Percentiles rank a stretch among this genome's conserved stretches.
Evolutionary conservation across 2,113 vertebrate genomes (phyloP).

Genomic region (Poicephalus meyeri): DNA sequence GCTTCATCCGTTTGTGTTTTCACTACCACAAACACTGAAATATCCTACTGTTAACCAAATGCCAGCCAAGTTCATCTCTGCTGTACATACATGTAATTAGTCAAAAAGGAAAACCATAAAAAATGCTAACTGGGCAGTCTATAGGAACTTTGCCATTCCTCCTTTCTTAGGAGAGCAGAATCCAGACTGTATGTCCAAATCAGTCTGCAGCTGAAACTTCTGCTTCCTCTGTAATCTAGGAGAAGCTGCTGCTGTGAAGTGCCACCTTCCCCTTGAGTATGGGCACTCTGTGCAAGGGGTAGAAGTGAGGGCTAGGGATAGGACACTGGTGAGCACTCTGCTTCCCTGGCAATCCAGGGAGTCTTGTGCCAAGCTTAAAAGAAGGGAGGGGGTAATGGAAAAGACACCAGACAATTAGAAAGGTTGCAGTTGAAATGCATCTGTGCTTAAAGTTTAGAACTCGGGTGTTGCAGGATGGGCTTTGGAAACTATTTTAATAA

Average conservation of each 20-base stretch:
- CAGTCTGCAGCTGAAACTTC: background rate
- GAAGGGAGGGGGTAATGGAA: background rate
- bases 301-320: background rate
- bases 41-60: background rate
- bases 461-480: background rate
- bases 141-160: background rate
- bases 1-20: background rate
- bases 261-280: background rate
- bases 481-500: constrained; percentile 17
- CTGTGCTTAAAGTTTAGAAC: background rate
- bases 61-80: background rate
- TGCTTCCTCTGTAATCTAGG: background rate
- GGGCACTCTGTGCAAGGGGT: background rate
- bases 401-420: background rate
- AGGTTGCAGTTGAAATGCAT: background rate
- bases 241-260: background rate
- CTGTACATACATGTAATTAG: background rate
- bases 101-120: background rate
- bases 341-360: background rate
- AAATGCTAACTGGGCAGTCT: background rate
- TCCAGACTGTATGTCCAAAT: background rate
- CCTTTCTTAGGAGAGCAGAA: background rate
- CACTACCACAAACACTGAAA: background rate
- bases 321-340: background rate
- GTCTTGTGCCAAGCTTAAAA: background rate